Evolutionary conservation across 2,888 invertebrate genomes (phyloP), one percentile per base, ranked within the genome.

Genomic region (Bhutanitis thaidina): DNA sequence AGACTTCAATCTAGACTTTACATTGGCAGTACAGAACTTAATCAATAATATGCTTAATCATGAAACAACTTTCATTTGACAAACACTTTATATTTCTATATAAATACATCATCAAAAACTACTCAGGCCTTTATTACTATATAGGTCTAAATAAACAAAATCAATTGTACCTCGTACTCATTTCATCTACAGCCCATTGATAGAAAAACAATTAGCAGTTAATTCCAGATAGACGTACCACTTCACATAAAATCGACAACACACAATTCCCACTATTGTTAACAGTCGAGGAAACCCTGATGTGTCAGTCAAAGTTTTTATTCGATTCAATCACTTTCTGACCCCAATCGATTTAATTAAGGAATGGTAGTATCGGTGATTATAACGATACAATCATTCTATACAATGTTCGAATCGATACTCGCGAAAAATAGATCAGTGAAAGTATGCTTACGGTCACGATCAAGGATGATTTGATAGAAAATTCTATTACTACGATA

Each of bases 261-360:
- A 45, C 53, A 30, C 54, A 55, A 53, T 58, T 67, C 62, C 57
- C 66, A 65, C 63, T 61, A 64, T 66, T 67, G 63, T 67, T 57
- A 53, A 43, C 49, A 7, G 57, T 61, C 57, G 55, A 52, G 49
- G 43, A 52, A 66, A 65, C 69, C 63, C 64, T 65, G 67, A 65
- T 57, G 58, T 65, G 68, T 71, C 73, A 65, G 58, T 71, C 67
- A 65, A 61, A 52, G 56, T 67, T 64, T 69, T 69, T 67, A 58
- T 64, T 53, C 58, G 59, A 61, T 61, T 62, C 61, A 57, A 64
- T 65, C 59, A 57, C 49, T 43, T 36, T 52, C 52, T 57, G 68
- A 60, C 73, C 70, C 62, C 58, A 67, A 72, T 71, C 68, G 62
- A 61, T 61, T 63, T 68, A 64, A 69, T 69, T 71, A 65, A 57